phyloP scores from a whole-genome alignment of 2,797 vertebrate genomes.

The Sebastes oblongus region DNA sequence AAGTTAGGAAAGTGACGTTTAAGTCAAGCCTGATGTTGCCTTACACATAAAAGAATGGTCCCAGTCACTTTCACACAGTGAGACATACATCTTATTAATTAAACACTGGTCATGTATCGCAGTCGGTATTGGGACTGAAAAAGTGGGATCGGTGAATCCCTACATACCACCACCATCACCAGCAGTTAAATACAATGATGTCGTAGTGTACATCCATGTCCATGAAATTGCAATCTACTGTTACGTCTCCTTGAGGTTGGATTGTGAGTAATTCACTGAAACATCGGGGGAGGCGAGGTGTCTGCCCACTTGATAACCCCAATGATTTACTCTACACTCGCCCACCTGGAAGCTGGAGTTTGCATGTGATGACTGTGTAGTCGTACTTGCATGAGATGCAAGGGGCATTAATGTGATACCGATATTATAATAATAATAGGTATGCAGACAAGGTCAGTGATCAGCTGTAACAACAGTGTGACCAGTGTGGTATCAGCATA shows the following conservation, averaged over 20 bases:
- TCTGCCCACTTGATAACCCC: neutral
- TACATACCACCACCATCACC: too few species aligned
- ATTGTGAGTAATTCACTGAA: conserved; percentile 17
- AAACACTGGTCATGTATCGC: too few species aligned
- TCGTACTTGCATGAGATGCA: conserved; percentile 22
- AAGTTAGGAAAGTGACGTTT: too few species aligned
- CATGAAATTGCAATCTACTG: neutral
- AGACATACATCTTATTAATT: too few species aligned
- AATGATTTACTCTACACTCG: neutral
- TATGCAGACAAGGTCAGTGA: conserved; percentile 48
- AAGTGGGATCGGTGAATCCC: too few species aligned
- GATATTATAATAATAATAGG: conserved; percentile 3
- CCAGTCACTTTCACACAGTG: too few species aligned
- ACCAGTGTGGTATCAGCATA: conserved; percentile 26
- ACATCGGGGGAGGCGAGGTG: neutral
- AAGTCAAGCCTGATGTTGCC: too few species aligned
- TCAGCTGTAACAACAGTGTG: conserved; percentile 21
- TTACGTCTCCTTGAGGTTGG: neutral
- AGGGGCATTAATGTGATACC: conserved; percentile 14
- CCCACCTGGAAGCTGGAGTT: neutral
- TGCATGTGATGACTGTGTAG: neutral
- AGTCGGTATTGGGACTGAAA: too few species aligned
- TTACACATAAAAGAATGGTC: too few species aligned
- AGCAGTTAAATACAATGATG: neutral
- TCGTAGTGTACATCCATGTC: neutral